Conservation (phyloP, 2,113 vertebrate genomes). For the human (Homo sapiens) region GRCh38 chr6:99507001-99507500, state of each 20-base stretch:
- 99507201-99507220: background rate
- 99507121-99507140: too few species aligned
- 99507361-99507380: background rate
- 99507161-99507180: too few species aligned
- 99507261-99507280: conserved; percentile 5
- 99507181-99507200: too few species aligned
- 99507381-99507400: background rate
- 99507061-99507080: too few species aligned
- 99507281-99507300: background rate
- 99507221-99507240: background rate
- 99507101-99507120: too few species aligned
- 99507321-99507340: background rate
- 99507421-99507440: conserved; percentile 96
- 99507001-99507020: too few species aligned
- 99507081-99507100: too few species aligned
- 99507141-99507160: too few species aligned
- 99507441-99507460: conserved; percentile 93
- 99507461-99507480: conserved; percentile 91
- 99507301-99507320: background rate
- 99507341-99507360: conserved; percentile 12
- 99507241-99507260: conserved; percentile 27
- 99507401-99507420: background rate
- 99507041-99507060: too few species aligned
- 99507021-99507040: too few species aligned
- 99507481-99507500: conserved; percentile 91